Conservation (phyloP, 2,797 vertebrate genomes). For the Hippoglossus hippoglossus region DNA sequence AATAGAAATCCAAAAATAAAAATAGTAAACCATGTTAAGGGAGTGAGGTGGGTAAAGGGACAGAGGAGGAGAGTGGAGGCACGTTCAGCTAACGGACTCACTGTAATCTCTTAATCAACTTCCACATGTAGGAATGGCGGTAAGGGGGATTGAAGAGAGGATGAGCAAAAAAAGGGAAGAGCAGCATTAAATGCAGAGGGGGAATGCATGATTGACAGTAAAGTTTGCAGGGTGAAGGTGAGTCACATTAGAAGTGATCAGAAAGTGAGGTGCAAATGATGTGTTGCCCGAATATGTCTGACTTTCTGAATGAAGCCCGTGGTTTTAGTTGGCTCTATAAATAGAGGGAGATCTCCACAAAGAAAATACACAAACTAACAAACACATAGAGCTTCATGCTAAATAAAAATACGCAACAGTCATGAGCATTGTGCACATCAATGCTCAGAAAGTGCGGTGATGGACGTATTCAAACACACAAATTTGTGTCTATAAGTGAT, state of each 20-base stretch:
- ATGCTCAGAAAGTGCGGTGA: not conserved
- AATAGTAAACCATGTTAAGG: slow-evolving; percentile 35
- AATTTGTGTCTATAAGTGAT: slow-evolving; percentile 22
- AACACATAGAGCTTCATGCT: not conserved
- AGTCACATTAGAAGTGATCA: not conserved
- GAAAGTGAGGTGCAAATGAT: not conserved
- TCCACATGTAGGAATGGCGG: slow-evolving; percentile 55
- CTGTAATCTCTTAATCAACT: slow-evolving; percentile 78
- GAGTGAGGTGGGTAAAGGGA: slow-evolving; percentile 12
- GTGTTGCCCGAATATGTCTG: not conserved
- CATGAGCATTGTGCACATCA: not conserved
- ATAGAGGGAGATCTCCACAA: slow-evolving; percentile 12
- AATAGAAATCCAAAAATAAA: slow-evolving; percentile 42
- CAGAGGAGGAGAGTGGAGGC: slow-evolving; percentile 12
- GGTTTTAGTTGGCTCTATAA: no score
- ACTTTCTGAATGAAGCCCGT: slow-evolving; percentile 5
- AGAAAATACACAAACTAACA: not conserved
- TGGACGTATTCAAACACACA: not conserved
- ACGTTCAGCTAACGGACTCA: slow-evolving; percentile 61
- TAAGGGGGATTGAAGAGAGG: slow-evolving; percentile 37
- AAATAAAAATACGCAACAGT: not conserved
- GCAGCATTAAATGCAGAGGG: not conserved
- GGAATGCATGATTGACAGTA: not conserved
- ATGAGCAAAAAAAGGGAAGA: slow-evolving; percentile 19
- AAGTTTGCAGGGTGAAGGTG: not conserved